Percentiles rank a stretch among this genome's conserved stretches.
These are phyloP conservation scores for Malurus leucopterus DNA, from an alignment of 2,797 vertebrate genomes.

Conservation along the genomic window DNA sequence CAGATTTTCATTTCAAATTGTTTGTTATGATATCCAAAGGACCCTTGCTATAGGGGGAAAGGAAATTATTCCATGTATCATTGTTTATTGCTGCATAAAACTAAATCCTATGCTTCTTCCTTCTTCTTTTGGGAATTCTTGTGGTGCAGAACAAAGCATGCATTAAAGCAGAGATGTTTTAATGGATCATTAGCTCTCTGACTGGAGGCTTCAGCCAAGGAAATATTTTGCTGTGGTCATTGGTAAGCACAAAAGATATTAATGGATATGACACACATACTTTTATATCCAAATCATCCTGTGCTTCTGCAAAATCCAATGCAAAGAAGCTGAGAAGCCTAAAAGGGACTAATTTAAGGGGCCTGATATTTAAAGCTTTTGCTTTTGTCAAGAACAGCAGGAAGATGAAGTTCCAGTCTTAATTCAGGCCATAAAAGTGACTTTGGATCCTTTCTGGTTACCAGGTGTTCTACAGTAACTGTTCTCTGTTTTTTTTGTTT, in stretches of 20 bases:
- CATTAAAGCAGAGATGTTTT: conserved; percentile 16
- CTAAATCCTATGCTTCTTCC: background rate
- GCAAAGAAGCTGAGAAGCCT: background rate
- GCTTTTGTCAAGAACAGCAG: background rate
- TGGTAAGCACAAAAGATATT: background rate
- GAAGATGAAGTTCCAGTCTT: background rate
- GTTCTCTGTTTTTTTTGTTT: rapidly evolving
- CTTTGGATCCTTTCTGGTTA: background rate
- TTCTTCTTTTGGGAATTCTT: background rate
- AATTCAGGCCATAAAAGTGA: background rate
- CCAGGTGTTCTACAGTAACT: background rate
- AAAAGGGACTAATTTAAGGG: background rate
- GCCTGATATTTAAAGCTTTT: background rate
- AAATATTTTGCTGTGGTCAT: conserved; percentile 16
- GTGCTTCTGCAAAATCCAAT: background rate
- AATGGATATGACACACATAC: background rate
- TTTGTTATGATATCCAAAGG: background rate
- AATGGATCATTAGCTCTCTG: background rate
- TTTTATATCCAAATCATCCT: background rate
- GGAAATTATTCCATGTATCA: background rate
- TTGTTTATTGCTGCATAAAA: background rate
- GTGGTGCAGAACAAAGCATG: background rate
- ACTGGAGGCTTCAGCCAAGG: background rate
- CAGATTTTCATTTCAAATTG: background rate
- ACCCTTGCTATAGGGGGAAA: background rate